A percentile compares a stretch with the other conserved stretches of the same genome.
These are phyloP conservation scores for Entosphenus tridentatus DNA, from an alignment of 2,113 vertebrate species.

Conservation along the genomic window DNA sequence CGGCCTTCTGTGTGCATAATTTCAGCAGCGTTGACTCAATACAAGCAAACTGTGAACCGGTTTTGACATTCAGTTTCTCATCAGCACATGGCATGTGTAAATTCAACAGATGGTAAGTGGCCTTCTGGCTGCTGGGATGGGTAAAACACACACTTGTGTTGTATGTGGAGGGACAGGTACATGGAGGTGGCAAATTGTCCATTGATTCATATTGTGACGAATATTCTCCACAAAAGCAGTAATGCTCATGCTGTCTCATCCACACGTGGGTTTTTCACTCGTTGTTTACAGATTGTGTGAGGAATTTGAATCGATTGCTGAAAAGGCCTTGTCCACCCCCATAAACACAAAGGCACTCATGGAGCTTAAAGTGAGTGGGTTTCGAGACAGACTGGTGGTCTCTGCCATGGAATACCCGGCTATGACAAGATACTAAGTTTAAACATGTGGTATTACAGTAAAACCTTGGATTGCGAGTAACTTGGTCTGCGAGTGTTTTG, in stretches of 20 bases:
- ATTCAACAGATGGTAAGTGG: background rate
- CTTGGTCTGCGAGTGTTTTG: too few relatives aligned
- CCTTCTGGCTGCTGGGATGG: too few relatives aligned
- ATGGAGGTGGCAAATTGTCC: too few relatives aligned
- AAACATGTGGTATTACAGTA: background rate
- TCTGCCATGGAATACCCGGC: background rate
- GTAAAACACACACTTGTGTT: too few relatives aligned
- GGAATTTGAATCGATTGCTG: conserved; percentile 49
- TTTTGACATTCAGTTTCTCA: background rate
- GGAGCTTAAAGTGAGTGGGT: conserved; percentile 36
- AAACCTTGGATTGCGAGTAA: too few relatives aligned
- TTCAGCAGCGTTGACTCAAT: background rate
- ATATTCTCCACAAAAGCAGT: too few relatives aligned
- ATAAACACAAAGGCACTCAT: conserved; percentile 45
- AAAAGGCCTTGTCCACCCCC: conserved; percentile 41
- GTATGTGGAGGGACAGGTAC: too few relatives aligned
- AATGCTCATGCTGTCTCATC: too few relatives aligned
- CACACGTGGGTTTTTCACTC: too few relatives aligned
- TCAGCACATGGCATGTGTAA: background rate
- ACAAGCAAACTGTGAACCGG: background rate
- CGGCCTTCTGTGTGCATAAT: background rate
- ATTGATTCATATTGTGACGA: too few relatives aligned
- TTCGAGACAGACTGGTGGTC: background rate
- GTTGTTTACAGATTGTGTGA: conserved; percentile 33
- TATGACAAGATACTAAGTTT: background rate